Evolutionary conservation across 2,888 invertebrate species (phyloP).

Genomic region (Ophion costatus): DNA sequence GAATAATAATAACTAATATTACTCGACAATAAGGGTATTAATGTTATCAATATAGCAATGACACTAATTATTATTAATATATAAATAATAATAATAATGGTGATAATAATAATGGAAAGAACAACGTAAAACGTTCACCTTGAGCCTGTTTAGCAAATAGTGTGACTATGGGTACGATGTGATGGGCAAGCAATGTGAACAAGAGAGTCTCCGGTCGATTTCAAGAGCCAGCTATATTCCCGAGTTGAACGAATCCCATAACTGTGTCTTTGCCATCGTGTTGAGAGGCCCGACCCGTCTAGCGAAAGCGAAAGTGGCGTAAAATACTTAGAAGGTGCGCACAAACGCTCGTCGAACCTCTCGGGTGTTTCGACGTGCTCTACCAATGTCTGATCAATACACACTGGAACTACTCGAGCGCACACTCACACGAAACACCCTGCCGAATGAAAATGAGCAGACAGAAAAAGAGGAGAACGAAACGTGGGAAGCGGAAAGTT

Average conservation of each 20-base stretch:
- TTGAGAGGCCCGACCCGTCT: conserved; percentile 17
- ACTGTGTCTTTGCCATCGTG: conserved; percentile 32
- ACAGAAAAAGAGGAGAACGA: conserved; percentile 1
- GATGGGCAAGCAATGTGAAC: conserved; percentile 67
- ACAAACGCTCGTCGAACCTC: conserved; percentile 15
- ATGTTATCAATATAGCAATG: background rate
- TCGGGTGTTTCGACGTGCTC: conserved; percentile 13
- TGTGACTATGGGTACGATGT: conserved; percentile 29
- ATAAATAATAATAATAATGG: conserved; percentile 3
- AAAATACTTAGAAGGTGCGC: conserved; percentile 58
- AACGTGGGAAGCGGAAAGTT: background rate
- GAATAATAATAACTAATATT: background rate
- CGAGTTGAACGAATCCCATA: conserved; percentile 19
- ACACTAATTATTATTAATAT: background rate
- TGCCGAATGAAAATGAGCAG: conserved; percentile 8
- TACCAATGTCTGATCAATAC: conserved; percentile 53
- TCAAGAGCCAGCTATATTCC: conserved; percentile 13
- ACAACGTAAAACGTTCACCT: conserved; percentile 68
- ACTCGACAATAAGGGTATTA: background rate
- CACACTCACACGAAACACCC: conserved; percentile 8
- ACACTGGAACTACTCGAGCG: conserved; percentile 9
- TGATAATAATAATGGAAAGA: background rate
- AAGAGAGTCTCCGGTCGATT: conserved; percentile 34
- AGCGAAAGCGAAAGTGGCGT: conserved; percentile 63
- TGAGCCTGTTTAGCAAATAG: conserved; percentile 65